Conservation (phyloP, 2,113 vertebrate species). For the Sebastes fasciatus region DNA sequence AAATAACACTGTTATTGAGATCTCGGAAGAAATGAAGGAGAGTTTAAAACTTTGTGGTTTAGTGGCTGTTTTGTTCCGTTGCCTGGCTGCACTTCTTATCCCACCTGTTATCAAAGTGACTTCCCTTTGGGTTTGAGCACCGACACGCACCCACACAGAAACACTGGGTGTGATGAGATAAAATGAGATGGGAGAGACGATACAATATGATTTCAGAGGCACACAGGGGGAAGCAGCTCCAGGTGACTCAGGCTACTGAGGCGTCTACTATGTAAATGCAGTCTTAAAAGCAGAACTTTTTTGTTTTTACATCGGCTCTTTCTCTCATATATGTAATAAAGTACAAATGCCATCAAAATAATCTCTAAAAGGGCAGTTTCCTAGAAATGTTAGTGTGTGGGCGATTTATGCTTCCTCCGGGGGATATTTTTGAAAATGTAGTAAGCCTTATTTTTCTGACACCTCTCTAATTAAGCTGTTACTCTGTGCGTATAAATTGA, state of each 20-base stretch:
- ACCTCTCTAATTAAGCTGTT: background rate
- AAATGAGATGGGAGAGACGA: slow-evolving; percentile 43
- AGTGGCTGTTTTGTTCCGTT: slow-evolving; percentile 4
- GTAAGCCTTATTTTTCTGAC: background rate
- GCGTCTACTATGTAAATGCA: background rate
- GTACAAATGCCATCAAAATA: background rate
- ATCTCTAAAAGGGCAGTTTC: background rate
- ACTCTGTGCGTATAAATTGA: no score
- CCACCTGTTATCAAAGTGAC: slow-evolving; percentile 54
- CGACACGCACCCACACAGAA: slow-evolving; percentile 24
- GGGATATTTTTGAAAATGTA: background rate
- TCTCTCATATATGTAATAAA: background rate
- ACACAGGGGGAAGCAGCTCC: slow-evolving; percentile 28
- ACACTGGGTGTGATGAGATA: slow-evolving; percentile 43
- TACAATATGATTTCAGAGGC: slow-evolving; percentile 35
- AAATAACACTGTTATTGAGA: slow-evolving; percentile 36
- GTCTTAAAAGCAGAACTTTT: slow-evolving; percentile 24
- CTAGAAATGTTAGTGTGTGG: background rate
- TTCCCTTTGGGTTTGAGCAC: slow-evolving; percentile 29
- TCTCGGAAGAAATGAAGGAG: slow-evolving; percentile 16
- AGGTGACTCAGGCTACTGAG: slow-evolving; percentile 36
- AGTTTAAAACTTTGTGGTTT: slow-evolving; percentile 7
- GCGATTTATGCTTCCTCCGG: background rate
- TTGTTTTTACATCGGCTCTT: background rate
- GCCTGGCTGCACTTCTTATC: slow-evolving; percentile 34